These are phyloP conservation scores for Drosophila hydei DNA, from an alignment of 1,140 invertebrate species.

Conservation along the genomic window DNA sequence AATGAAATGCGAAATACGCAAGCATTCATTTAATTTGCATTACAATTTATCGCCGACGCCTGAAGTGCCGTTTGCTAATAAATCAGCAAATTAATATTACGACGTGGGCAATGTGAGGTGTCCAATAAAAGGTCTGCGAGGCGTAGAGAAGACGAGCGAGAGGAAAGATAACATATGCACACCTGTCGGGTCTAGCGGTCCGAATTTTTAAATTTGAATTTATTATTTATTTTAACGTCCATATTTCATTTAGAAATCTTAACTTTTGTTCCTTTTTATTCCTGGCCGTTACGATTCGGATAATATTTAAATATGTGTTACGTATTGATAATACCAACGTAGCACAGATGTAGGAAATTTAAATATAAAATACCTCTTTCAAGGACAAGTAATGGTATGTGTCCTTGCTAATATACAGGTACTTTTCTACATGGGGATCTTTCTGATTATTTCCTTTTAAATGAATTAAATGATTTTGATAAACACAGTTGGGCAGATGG, in stretches of 20 bases:
- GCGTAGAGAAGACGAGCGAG: neutral
- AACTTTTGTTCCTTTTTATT: neutral
- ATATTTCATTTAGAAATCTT: too few relatives aligned
- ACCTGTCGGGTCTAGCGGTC: too few relatives aligned
- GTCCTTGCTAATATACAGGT: too few relatives aligned
- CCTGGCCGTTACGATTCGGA: neutral
- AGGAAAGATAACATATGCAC: too few relatives aligned
- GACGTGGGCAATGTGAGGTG: neutral
- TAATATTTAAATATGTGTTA: neutral
- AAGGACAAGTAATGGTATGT: too few relatives aligned
- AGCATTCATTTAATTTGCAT: constrained; percentile 78
- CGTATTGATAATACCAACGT: neutral
- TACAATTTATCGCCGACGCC: constrained; percentile 68
- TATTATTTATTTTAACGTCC: too few relatives aligned
- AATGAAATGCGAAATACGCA: constrained; percentile 32
- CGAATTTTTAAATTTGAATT: too few relatives aligned
- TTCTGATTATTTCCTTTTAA: neutral
- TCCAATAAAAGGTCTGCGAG: too few relatives aligned
- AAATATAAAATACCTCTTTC: neutral
- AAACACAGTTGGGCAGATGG: neutral
- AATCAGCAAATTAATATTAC: constrained; percentile 78
- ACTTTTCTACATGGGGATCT: too few relatives aligned
- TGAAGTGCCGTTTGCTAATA: constrained; percentile 59
- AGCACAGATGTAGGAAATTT: neutral
- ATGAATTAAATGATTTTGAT: constrained; percentile 8